Base-by-base conservation (phyloP, 2,113 vertebrate genomes). In the Thermophis baileyi region DNA sequence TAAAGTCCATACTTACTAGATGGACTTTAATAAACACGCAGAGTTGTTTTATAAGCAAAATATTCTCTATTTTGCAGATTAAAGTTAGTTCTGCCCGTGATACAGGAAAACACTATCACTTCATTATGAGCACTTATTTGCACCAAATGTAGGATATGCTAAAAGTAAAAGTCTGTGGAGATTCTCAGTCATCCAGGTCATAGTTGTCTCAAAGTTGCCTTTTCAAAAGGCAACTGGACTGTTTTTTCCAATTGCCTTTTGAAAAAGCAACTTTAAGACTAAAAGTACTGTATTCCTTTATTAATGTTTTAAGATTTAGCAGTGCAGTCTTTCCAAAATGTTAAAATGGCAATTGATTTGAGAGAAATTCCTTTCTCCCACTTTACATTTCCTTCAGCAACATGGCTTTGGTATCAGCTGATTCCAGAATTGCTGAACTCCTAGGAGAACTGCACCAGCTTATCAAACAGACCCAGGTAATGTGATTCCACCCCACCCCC, bases 401-500 rank as follows among this genome's bases (percentile, higher is more conserved):
- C 6, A 97, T 97, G 98, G 98, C 98, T 93, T 96, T 98, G 2
- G 98, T 99, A 93, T 98, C 98, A 9, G 98, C 98, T 1, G 98
- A 99, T 54, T 98, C 98, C 1, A 98, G 98, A 93, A 99, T 99
- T 3, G 98, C 98, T 0, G 98, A 99, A 94, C 97, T 98, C 55
- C 97, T 99, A n/a, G 98, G 97, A 1, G 98, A 99, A 94, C 98
- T 99, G 12, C 99, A 99, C 90, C 98, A 98, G 93, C 98, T 99
- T 89, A 99, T 99, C 97, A 99, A 99, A 91, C 98, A 99, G 96
- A 99, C 99, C 0, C 99, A 99, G 98, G 99, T 99, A 93, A 93
- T 49, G 20, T 3, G 1, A 1, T 10, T 46, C 85, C n/a, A 11
- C 10, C 54, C 20, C 49, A 1, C 49, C 50, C 47, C 20, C 27